Base-by-base conservation (phyloP, 2,797 vertebrate genomes). In the Falco rusticolus region DNA sequence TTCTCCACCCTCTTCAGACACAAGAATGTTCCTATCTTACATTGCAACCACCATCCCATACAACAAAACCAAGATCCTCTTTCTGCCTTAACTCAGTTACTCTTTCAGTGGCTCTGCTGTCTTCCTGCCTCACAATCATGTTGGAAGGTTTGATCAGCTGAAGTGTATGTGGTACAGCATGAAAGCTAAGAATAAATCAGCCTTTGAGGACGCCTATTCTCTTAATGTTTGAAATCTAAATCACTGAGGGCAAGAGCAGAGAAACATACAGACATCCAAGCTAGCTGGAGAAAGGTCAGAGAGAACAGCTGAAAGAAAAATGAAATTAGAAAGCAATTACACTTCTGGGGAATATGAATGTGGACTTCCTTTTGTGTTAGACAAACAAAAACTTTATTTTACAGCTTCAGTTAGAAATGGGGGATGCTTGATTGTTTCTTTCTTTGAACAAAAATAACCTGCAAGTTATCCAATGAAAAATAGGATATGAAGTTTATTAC, bases 401-500 rank as follows among this genome's bases (percentile, higher is more conserved):
- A 76, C 0, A 3, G n/a, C 16, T 87, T 82, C n/a, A 43, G 17
- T 53, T 60, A 93, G 71, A 93, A 96, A 70, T 16, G 28, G 14
- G 16, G 51, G 64, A 61, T 48, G 11, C 12, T 43, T 63, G 20
- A 22, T 66, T 79, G 56, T 31, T 92, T 77, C 43, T 71, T 93
- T 90, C 45, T 72, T 84, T 41, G 72, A 93, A 81, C 18, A 86
- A 59, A 89, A 88, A 66, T 61, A 89, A 65, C 20, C 74, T 83
- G 29, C 25, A 89, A 83, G 41, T 64, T 87, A 89, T 50, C 48
- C 31, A 41, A 15, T 59, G 51, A 78, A 86, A 94, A 84, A 88
- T 1, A 94, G 69, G 75, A n/a, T 68, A 81, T 81, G 80, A 89
- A 77, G 41, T 74, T 89, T 90, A 90, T 93, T 93, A 96, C 77